Percentiles rank a stretch among this genome's conserved stretches.
phyloP scores from a whole-genome alignment of 2,888 invertebrate genomes.

The Pegoplata infirma region DNA sequence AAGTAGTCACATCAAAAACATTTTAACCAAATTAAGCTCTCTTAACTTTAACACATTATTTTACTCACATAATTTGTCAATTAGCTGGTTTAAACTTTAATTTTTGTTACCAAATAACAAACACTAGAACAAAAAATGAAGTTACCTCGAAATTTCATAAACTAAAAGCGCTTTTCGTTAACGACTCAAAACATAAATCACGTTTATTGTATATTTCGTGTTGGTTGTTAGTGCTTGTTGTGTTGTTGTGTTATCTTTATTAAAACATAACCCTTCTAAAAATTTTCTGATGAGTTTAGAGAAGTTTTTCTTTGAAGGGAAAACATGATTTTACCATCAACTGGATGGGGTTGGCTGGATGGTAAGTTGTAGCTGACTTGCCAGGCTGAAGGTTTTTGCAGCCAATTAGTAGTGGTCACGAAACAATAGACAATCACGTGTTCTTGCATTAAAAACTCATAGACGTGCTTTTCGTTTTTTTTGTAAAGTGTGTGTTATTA shows the following conservation, averaged over 20 bases:
- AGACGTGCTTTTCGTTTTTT: background rate
- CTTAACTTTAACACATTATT: no score
- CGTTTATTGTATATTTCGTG: background rate
- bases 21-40: no score
- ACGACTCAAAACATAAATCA: background rate
- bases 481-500: slow-evolving; percentile 12
- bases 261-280: background rate
- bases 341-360: background rate
- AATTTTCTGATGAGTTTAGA: background rate
- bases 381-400: slow-evolving; percentile 4
- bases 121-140: background rate
- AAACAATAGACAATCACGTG: slow-evolving; percentile 54
- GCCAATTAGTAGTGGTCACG: slow-evolving; percentile 51
- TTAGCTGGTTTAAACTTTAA: no score
- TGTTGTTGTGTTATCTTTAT: background rate
- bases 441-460: slow-evolving; percentile 28
- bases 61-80: no score
- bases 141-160: background rate
- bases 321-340: slow-evolving; percentile 27
- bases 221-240: background rate
- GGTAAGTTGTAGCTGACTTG: background rate
- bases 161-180: background rate
- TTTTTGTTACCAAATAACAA: no score
- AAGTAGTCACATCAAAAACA: no score
- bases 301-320: background rate